These are phyloP conservation scores for Tragelaphus imberbis DNA, from an alignment of 2,113 vertebrate species.

Conservation along the genomic window DNA sequence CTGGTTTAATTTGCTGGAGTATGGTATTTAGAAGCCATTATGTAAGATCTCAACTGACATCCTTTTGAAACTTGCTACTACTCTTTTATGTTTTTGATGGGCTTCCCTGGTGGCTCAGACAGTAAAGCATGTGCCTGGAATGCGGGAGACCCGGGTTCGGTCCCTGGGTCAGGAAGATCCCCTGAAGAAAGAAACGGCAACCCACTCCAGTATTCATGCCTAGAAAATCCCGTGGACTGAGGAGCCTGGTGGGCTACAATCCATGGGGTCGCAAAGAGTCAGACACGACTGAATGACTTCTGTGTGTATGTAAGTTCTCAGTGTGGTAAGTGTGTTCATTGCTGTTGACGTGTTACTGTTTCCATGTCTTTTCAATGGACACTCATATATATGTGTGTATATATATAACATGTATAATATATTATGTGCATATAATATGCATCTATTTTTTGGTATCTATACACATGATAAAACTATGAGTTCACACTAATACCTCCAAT, in stretches of 20 bases:
- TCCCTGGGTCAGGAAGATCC: too few species aligned
- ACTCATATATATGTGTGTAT: not conserved
- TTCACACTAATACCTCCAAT: not conserved
- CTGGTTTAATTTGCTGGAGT: not conserved
- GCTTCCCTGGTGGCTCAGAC: too few species aligned
- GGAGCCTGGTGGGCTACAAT: too few species aligned
- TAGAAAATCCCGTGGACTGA: too few species aligned
- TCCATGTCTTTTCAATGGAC: not conserved
- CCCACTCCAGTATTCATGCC: too few species aligned
- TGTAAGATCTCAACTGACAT: not conserved
- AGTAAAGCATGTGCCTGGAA: too few species aligned
- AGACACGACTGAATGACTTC: too few species aligned
- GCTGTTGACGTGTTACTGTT: not conserved
- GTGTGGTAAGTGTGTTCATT: not conserved
- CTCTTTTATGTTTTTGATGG: too few species aligned
- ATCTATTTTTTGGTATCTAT: not conserved
- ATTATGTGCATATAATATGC: not conserved
- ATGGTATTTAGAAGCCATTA: not conserved
- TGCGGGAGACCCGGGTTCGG: too few species aligned
- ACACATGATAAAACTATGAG: not conserved
- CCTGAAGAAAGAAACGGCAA: too few species aligned
- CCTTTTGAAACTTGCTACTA: too few species aligned
- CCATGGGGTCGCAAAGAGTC: too few species aligned
- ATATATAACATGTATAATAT: not conserved
- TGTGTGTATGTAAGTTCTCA: not conserved